Evolutionary conservation across 2,797 vertebrate genomes (phyloP).

Genomic region (Chiloscyllium punctatum): DNA sequence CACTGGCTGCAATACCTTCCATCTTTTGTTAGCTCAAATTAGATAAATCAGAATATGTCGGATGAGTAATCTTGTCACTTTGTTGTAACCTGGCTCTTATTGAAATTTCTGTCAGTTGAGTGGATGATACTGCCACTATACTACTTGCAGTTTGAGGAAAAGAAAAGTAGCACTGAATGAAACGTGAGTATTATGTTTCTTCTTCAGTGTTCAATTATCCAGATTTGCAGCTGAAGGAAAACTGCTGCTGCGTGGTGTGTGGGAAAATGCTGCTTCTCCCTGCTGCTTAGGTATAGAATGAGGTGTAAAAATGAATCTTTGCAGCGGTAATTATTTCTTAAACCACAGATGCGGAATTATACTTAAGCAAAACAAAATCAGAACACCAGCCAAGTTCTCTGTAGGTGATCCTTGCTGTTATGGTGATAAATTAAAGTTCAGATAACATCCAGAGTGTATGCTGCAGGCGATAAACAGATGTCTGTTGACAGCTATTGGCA

Average conservation of each 20-base stretch:
- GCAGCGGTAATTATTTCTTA: background rate
- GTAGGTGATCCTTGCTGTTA: constrained; percentile 23
- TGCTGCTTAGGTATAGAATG: constrained; percentile 4
- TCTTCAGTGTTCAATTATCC: background rate
- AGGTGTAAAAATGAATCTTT: background rate
- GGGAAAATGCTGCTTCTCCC: background rate
- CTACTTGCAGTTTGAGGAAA: background rate
- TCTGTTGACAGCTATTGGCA: constrained; percentile 28
- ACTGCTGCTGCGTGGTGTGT: background rate
- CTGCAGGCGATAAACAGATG: constrained; percentile 28
- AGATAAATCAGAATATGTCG: background rate
- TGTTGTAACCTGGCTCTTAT: background rate
- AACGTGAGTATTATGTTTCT: background rate
- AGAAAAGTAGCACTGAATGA: constrained; percentile 4
- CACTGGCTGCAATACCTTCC: background rate
- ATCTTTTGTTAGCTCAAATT: background rate
- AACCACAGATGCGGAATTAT: background rate
- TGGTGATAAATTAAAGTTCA: constrained; percentile 29
- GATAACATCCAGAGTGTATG: constrained; percentile 2
- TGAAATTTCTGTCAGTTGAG: background rate
- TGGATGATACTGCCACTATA: background rate
- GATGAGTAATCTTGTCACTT: background rate
- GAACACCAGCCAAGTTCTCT: constrained; percentile 14
- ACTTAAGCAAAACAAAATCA: constrained; percentile 13
- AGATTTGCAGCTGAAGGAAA: background rate